These are phyloP conservation scores for Nyctalus aviator DNA, from an alignment of 2,797 vertebrate genomes.

Conservation along the genomic window DNA sequence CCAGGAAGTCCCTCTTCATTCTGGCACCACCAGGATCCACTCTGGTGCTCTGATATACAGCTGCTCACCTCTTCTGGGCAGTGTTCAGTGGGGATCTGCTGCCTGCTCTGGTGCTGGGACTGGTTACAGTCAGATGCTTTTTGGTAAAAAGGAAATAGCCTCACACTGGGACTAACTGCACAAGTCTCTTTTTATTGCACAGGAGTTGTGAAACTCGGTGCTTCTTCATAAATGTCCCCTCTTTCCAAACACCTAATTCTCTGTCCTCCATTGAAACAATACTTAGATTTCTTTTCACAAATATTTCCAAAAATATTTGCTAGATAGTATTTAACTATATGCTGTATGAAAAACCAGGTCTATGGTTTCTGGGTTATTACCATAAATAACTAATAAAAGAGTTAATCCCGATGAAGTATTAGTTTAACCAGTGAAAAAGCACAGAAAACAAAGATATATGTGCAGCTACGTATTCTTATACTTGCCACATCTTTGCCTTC, in stretches of 20 bases:
- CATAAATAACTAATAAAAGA: not conserved
- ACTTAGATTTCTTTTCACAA: not conserved
- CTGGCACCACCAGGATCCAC: not conserved
- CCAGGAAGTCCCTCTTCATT: not conserved
- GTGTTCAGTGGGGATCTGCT: not conserved
- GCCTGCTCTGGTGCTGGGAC: not conserved
- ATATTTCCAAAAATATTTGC: slow-evolving; percentile 5
- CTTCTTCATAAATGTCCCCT: not conserved
- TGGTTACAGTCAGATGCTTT: not conserved
- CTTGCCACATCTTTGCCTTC: not conserved
- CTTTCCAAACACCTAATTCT: not conserved
- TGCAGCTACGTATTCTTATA: not conserved
- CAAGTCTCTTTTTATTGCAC: not conserved
- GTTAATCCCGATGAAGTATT: slow-evolving; percentile 3
- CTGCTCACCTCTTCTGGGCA: not conserved
- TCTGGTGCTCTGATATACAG: not conserved
- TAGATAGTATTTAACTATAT: slow-evolving; percentile 23
- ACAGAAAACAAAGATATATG: not conserved
- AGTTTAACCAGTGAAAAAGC: slow-evolving; percentile 29
- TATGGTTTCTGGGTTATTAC: not conserved
- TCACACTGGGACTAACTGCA: not conserved
- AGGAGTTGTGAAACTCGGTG: not conserved
- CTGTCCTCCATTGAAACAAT: not conserved
- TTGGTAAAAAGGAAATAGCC: not conserved
- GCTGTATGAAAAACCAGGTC: not conserved